Evolutionary conservation across 2,888 invertebrate species (phyloP).

Genomic region (Pollenia amentaria): DNA sequence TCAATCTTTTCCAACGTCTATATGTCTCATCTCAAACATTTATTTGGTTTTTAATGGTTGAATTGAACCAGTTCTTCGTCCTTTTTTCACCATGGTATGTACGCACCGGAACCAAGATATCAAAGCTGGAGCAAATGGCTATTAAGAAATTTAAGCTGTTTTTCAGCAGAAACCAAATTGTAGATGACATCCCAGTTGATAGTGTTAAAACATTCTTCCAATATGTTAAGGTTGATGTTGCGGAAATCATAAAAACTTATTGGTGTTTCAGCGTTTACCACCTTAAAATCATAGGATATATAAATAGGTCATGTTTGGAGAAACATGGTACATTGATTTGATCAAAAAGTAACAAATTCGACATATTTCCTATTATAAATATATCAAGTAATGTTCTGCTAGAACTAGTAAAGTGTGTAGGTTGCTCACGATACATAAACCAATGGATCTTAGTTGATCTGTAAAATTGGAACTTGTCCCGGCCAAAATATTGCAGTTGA

Average conservation of each 20-base stretch:
- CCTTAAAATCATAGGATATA: slow-evolving; percentile 32
- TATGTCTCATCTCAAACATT: no score
- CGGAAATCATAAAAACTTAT: no score
- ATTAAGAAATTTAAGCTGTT: no score
- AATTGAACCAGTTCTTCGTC: no score
- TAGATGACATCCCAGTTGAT: neutral
- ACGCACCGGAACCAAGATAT: no score
- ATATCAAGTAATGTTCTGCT: slow-evolving; percentile 10
- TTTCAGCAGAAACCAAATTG: neutral
- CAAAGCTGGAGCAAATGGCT: no score
- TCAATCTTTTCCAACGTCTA: no score
- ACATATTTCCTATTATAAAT: slow-evolving; percentile 4
- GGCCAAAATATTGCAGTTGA: slow-evolving; percentile 28
- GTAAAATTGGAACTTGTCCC: no score
- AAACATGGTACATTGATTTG: slow-evolving; percentile 12
- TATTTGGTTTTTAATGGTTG: no score
- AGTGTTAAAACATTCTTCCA: neutral
- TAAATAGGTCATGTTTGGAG: slow-evolving; percentile 42
- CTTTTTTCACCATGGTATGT: no score
- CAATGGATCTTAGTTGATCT: no score
- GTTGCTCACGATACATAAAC: neutral
- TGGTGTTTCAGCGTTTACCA: neutral
- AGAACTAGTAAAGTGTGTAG: slow-evolving; percentile 10
- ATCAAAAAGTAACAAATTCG: slow-evolving; percentile 10
- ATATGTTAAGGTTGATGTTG: neutral